Evolutionary conservation across 2,113 vertebrate genomes (phyloP), one percentile per base, ranked within the genome.

Genomic region (Podarcis cretensis): DNA sequence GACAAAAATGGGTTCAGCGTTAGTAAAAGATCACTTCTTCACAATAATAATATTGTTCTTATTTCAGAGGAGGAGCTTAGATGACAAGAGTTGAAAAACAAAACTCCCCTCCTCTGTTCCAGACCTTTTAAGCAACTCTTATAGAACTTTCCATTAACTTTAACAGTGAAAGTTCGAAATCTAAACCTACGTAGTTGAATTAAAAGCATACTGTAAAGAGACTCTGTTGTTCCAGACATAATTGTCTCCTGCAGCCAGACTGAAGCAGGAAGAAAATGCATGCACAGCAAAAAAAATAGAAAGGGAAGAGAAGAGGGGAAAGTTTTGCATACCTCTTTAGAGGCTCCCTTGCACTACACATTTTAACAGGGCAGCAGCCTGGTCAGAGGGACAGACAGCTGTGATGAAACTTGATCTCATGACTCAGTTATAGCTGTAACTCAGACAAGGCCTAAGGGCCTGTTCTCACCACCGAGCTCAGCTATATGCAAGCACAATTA

Each of bases 401-500:
- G 77, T 80, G 77, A 66, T 66, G 71, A 35, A 86, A 89, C 83
- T 48, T 81, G 84, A 85, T 81, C 83, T 48, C 78, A 85, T 68
- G 78, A 89, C 77, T 89, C 88, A 57, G 71, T 86, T 81, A 81
- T 76, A 75, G 71, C 68, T 80, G 79, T 76, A 86, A 75, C 69
- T 37, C 69, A 86, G 84, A 37, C 37, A 75, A 86, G 71, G 78
- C 77, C 83, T 85, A 35, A 48, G 78, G 78, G 88, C 88, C 57
- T 63, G 59, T 81, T 75, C 88, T 81, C 88, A 89, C 88, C 84
- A 84, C 27, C 35, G 48, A 25, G 16, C 63, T 85, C 68, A 81
- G 83, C 54, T 69, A 74, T 66, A 66, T 57, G 69, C 37, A 76
- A 86, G 83, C 59, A 65, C 68, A 54, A 75, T 89, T 85, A 89